phyloP scores from a whole-genome alignment of 2,888 invertebrate genomes.

The Drosophila trichaetosa region DNA sequence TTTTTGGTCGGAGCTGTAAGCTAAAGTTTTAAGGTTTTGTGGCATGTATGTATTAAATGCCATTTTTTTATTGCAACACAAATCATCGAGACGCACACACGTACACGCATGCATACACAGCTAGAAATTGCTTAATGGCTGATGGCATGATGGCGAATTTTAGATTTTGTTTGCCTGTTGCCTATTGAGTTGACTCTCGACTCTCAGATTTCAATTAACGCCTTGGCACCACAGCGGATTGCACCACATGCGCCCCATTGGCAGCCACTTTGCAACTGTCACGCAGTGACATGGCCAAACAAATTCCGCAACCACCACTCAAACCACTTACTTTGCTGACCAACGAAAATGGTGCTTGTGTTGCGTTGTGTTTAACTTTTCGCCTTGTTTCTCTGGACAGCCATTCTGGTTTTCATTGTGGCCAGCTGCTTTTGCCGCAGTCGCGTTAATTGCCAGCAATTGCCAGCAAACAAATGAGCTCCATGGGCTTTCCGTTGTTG shows the following conservation, averaged over 20 bases:
- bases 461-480: conserved; percentile 20
- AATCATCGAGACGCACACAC: conserved; percentile 52
- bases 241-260: conserved; percentile 31
- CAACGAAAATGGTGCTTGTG: conserved; percentile 22
- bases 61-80: conserved; percentile 70
- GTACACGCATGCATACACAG: not conserved
- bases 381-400: conserved; percentile 18
- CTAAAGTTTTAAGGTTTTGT: conserved; percentile 45
- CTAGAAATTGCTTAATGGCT: conserved; percentile 60
- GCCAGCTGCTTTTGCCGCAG: conserved; percentile 27
- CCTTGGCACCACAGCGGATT: conserved; percentile 29
- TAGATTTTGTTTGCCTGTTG: conserved; percentile 33
- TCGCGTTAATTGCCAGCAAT: conserved; percentile 29
- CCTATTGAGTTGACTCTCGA: conserved; percentile 23
- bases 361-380: conserved; percentile 4
- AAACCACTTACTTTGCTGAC: conserved; percentile 7
- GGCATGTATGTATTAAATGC: conserved; percentile 57
- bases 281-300: conserved; percentile 45
- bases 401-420: conserved; percentile 28
- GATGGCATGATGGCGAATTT: conserved; percentile 57
- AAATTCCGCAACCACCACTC: not conserved
- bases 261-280: conserved; percentile 47
- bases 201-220: conserved; percentile 72
- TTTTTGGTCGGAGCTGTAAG: conserved; percentile 40
- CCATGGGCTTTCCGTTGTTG: not conserved